Evolutionary conservation across 2,113 vertebrate genomes (phyloP), one percentile per base, ranked within the genome.

Genomic region (Callithrix jacchus): DNA sequence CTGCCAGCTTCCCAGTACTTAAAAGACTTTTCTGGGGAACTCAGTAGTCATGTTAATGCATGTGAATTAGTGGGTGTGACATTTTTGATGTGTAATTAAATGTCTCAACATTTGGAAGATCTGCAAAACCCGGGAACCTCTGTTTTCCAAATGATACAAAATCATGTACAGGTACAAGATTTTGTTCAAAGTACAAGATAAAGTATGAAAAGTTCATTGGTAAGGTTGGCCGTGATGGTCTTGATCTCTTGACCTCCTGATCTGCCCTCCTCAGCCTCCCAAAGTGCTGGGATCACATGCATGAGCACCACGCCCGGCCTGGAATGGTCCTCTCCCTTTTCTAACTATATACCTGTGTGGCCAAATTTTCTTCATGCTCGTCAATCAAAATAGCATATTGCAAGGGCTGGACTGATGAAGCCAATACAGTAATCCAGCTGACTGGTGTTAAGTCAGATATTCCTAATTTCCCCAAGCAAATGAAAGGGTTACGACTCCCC

Each of bases 371-470:
- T 77, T 77, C 14, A n/a, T 35, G 70, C 16, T 21, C 58, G 49
- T 79, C 37, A 52, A 8, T 47, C 45, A 86, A 7, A 90, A 73
- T 14, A 13, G 4, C 2, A 7, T 23, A 17, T 35, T 25, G 30
- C 10, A 64, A 9, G 0, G 4, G 45, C 47, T n/a, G 45, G 45
- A 74, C 3, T 45, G 49, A 9, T 54, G 52, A 73, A 37, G 35
- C n/a, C 61, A n/a, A 0, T 47, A 25, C 6, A 4, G 6, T n/a
- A 35, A 54, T 52, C 20, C 16, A 4, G 6, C 42, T n/a, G 37
- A 23, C 17, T 40, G 1, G 8, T 35, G 2, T 23, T 45, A 11
- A 25, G 1, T 52, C 64, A 86, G 42, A 52, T n/a, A 13, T 32
- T 30, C 35, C 27, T 52, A 45, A 70, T 81, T 86, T 66, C 21